Conservation (phyloP, 2,797 vertebrate species). For the Sphenopsis melanotis region DNA sequence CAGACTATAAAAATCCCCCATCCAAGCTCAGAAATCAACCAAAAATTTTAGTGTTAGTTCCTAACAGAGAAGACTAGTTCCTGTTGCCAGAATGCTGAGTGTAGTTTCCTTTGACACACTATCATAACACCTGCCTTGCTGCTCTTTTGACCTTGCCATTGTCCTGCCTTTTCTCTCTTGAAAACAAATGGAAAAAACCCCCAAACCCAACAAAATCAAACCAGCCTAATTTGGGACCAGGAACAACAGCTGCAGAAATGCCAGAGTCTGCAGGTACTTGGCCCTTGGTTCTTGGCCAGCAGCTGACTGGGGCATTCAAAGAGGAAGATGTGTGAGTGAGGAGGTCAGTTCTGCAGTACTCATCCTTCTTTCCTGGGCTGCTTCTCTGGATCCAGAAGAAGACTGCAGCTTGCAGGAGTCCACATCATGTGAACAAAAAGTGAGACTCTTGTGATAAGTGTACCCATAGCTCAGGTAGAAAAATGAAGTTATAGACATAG, state of each 20-base stretch:
- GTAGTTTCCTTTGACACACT: neutral
- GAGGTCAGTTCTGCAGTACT: neutral
- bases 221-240: neutral
- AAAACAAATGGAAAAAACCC: neutral
- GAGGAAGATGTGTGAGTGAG: neutral
- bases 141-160: conserved; percentile 13
- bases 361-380: neutral
- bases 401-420: neutral
- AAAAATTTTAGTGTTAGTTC: neutral
- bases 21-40: neutral
- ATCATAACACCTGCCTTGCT: neutral
- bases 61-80: neutral
- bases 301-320: neutral
- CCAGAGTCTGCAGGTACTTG: neutral
- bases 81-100: neutral
- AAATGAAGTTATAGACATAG: neutral
- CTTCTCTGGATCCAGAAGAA: neutral
- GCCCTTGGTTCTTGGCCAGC: neutral
- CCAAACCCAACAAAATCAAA: neutral
- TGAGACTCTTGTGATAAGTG: neutral
- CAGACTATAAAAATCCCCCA: rapidly evolving
- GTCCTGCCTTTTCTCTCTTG: neutral
- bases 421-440: rapidly evolving
- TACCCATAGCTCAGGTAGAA: neutral
- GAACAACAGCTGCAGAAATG: neutral